Base-by-base conservation (phyloP, 2,888 invertebrate species). In the Conus canariensis region DNA sequence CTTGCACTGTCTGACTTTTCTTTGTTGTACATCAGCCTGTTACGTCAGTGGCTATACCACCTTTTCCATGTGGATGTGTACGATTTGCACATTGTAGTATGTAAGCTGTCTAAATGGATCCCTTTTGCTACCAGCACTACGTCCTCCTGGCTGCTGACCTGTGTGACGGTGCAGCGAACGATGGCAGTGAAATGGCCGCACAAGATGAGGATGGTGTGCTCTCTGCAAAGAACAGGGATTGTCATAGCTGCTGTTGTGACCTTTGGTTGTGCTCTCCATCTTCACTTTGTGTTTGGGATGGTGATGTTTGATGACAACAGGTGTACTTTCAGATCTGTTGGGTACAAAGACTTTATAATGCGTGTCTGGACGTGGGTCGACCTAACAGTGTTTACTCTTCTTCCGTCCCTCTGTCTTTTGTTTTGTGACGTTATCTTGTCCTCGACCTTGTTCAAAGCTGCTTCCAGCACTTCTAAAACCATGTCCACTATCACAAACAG, bases 121-220 rank as follows among this genome's bases (percentile, higher is more conserved):
- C 10, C 14, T 12, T 80, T 10, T 16, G 30, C 16, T 3, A 16
- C 30, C 16, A 19, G 80, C 22, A 45, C 14, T 2, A 12, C 19
- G 45, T 80, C 80, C 12, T 30, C 80, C 10, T 80, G 80, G 87
- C 25, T 87, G 67, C 56, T 87, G 67, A 60, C 59, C 12, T 16
- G 14, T 16, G 45, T 87, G 45, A 87, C 87, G 3, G 70, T 60
- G 12, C 87, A 87, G 87, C 67, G 87, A 8, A 60, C 87, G 22
- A 60, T 87, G 87, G 59, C 67, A 16, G 70, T 70, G 22, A 70
- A 22, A 8, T 25, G 45, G 30, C 87, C 87, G 1, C 45, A 67
- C 45, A 67, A n/a, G 45, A 60, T 87, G 45, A n/a, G 60, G 70
- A n/a, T n/a, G 87, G 9, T n/a, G 14, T 87, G 64, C 87, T 87